Conservation (phyloP, 2,113 vertebrate genomes). For the Cololabis saira region DNA sequence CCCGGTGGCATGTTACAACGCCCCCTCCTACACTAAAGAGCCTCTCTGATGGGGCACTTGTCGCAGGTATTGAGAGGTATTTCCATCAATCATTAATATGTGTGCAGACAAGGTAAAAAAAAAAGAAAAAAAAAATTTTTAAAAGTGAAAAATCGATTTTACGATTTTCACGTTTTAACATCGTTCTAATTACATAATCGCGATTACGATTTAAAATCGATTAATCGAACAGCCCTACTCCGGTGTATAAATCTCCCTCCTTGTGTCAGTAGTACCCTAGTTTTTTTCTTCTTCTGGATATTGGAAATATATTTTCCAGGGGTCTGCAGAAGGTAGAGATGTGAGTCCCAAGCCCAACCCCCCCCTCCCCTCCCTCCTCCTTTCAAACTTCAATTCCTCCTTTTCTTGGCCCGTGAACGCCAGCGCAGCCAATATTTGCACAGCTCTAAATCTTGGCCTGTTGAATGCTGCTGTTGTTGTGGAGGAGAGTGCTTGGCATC, state of each 20-base stretch:
- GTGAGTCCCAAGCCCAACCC: conserved; percentile 18
- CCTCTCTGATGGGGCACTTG: no score
- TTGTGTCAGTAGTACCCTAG: neutral
- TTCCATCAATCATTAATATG: no score
- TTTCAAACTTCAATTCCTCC: conserved; percentile 13
- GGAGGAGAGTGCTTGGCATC: conserved; percentile 65
- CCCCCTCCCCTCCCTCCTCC: neutral
- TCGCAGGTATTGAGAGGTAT: no score
- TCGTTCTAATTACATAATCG: no score
- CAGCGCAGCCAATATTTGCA: conserved; percentile 58
- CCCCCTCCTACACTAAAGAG: no score
- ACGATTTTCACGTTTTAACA: no score
- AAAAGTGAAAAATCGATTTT: no score
- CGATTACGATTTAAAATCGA: no score
- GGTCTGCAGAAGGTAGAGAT: conserved; percentile 54
- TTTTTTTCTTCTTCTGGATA: conserved; percentile 5
- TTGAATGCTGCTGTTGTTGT: conserved; percentile 74
- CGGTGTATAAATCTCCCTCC: conserved; percentile 19
- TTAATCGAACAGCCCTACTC: no score
- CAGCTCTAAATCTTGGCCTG: conserved; percentile 64
- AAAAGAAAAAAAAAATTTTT: no score
- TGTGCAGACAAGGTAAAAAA: no score
- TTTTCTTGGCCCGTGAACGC: conserved; percentile 38
- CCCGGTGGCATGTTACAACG: no score
- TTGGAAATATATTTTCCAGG: conserved; percentile 33